A percentile compares a stretch with the other conserved stretches of the same genome.
These are phyloP conservation scores for Fissipunctia ypsillon DNA, from an alignment of 2,888 invertebrate species.

Conservation along the genomic window DNA sequence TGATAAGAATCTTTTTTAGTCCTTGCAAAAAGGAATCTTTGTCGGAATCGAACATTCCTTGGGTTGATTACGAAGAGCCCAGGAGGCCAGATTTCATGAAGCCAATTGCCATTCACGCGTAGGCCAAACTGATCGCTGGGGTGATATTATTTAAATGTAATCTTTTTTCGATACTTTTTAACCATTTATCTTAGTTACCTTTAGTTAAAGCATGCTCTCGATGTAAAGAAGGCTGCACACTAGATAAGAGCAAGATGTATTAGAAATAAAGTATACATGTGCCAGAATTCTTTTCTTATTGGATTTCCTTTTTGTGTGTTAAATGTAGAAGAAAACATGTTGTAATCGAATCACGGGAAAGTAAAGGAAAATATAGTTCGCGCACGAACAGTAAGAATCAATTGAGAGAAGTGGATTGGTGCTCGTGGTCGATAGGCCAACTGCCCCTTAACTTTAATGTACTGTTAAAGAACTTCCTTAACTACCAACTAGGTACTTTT, in stretches of 20 bases:
- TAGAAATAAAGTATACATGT: constrained; percentile 17
- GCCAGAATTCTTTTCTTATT: constrained; percentile 24
- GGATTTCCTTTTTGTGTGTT: constrained; percentile 45
- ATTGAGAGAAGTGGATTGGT: constrained; percentile 63
- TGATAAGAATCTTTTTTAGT: constrained; percentile 89
- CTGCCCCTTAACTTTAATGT: constrained; percentile 44
- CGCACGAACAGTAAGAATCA: constrained; percentile 58
- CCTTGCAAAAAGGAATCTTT: constrained; percentile 85
- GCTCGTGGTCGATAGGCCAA: constrained; percentile 40
- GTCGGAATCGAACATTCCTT: constrained; percentile 85
- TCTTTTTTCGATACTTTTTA: constrained; percentile 89
- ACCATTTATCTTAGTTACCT: constrained; percentile 74
- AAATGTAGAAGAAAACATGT: constrained; percentile 60
- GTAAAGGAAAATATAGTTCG: constrained; percentile 57
- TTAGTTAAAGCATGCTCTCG: constrained; percentile 65
- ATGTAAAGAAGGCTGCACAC: constrained; percentile 22
- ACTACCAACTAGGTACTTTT: not conserved
- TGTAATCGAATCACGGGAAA: constrained; percentile 63
- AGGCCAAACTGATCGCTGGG: constrained; percentile 88
- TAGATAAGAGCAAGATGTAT: constrained; percentile 37
- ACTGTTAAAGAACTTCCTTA: constrained; percentile 41
- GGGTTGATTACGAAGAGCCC: constrained; percentile 88
- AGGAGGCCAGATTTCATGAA: constrained; percentile 88
- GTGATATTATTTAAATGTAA: constrained; percentile 90
- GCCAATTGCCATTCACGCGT: constrained; percentile 87